Evolutionary conservation across 2,797 vertebrate genomes (phyloP).

Genomic region (Gymnoscopelus braueri): DNA sequence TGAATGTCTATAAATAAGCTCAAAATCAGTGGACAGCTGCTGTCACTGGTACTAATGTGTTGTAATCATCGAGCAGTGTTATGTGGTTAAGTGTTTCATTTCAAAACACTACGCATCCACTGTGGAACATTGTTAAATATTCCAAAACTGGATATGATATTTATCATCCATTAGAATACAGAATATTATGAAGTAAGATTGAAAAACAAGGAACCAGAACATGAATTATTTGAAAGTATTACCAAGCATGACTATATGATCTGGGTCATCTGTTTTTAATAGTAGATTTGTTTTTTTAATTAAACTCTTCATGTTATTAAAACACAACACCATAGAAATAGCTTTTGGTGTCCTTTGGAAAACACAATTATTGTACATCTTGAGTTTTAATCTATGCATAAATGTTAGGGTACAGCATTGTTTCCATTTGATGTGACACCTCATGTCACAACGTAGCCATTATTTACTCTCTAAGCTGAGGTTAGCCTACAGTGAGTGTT

Average conservation of each 20-base stretch:
- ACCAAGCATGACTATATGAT: no score
- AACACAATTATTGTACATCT: no score
- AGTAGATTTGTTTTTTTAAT: no score
- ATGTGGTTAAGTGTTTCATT: conserved; percentile 29
- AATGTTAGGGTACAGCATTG: no score
- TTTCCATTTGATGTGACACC: conserved; percentile 7
- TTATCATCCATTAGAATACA: background rate
- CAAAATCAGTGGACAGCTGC: conserved; percentile 19
- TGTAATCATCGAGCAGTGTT: conserved; percentile 22
- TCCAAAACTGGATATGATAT: background rate
- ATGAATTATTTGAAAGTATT: no score
- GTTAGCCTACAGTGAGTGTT: conserved; percentile 18
- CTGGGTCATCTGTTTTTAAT: no score
- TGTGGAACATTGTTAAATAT: conserved; percentile 28
- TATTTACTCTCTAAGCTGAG: conserved; percentile 38
- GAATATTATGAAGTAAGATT: no score
- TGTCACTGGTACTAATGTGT: conserved; percentile 25
- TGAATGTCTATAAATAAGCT: conserved; percentile 64
- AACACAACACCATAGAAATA: no score
- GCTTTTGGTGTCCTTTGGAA: no score
- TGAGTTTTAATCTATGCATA: no score
- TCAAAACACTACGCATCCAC: conserved; percentile 65
- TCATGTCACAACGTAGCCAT: background rate
- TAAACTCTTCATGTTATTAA: no score
- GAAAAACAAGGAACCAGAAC: no score